Conservation (phyloP, 2,113 vertebrate species). For the Myrmophylax atrothorax region DNA sequence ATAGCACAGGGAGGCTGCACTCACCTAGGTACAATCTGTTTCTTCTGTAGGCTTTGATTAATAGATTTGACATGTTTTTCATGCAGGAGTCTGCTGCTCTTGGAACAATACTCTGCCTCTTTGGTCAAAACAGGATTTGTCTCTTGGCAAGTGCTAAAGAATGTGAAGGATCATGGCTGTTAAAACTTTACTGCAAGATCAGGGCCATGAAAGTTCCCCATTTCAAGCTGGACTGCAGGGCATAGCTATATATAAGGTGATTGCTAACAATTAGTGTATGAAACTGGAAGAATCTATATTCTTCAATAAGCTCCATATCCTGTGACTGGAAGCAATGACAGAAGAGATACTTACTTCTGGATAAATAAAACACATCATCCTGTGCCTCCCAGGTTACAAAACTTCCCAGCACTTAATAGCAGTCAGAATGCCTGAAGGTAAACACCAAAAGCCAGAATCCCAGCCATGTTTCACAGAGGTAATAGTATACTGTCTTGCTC, state of each 20-base stretch:
- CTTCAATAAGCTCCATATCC: not conserved
- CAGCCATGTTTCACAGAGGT: not conserved
- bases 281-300: not conserved
- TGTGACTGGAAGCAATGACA: not conserved
- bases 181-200: not conserved
- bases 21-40: not conserved
- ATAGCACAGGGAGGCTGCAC: not conserved
- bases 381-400: not conserved
- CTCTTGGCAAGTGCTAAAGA: not conserved
- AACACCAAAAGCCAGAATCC: not conserved
- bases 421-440: not conserved
- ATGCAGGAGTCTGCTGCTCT: not conserved
- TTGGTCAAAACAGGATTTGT: not conserved
- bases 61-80: not conserved
- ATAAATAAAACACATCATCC: not conserved
- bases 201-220: not conserved
- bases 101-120: not conserved
- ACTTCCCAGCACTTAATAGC: not conserved
- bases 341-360: not conserved
- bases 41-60: not conserved
- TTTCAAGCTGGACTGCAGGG: not conserved
- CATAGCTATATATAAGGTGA: not conserved
- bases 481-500: not conserved
- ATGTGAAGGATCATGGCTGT: not conserved
- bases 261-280: not conserved